Conservation (phyloP, 2,113 vertebrate genomes). For the Spea bombifrons region DNA sequence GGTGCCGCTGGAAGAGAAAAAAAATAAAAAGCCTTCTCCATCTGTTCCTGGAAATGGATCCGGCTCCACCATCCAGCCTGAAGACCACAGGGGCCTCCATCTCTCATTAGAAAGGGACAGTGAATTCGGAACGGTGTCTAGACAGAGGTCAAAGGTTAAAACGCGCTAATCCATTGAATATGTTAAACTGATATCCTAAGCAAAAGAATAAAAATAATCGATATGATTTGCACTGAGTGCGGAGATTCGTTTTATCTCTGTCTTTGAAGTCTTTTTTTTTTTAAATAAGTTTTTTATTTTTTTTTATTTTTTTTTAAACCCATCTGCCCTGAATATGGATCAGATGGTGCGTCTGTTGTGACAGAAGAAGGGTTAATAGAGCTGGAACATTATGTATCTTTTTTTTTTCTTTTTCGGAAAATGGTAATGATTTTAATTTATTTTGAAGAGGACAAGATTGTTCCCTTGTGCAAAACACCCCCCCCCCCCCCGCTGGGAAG, state of each 20-base stretch:
- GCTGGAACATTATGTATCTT: too few species aligned
- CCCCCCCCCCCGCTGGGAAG: too few species aligned
- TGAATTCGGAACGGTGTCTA: conserved; percentile 56
- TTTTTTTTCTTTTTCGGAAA: too few species aligned
- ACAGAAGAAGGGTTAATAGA: too few species aligned
- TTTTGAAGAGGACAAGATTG: too few species aligned
- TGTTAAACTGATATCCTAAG: conserved; percentile 57
- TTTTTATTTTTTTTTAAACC: too few species aligned
- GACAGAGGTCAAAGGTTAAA: conserved; percentile 67
- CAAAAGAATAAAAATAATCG: conserved; percentile 55
- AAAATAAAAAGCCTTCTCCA: conserved; percentile 51
- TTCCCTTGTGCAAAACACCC: too few species aligned
- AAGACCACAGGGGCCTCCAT: conserved; percentile 55
- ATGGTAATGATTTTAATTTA: too few species aligned
- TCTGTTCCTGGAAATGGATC: conserved; percentile 63
- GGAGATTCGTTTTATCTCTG: conserved; percentile 7
- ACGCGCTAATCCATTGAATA: conserved; percentile 59
- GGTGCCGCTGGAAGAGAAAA: conserved; percentile 48
- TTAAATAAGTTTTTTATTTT: too few species aligned
- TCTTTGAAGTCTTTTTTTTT: not conserved
- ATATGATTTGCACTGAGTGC: conserved; percentile 49
- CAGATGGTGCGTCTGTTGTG: too few species aligned
- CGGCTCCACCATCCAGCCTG: conserved; percentile 59
- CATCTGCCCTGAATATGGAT: too few species aligned
- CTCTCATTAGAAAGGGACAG: conserved; percentile 59